Base-by-base conservation (phyloP, 2,888 invertebrate species). In the Phrixothrix hirtus region DNA sequence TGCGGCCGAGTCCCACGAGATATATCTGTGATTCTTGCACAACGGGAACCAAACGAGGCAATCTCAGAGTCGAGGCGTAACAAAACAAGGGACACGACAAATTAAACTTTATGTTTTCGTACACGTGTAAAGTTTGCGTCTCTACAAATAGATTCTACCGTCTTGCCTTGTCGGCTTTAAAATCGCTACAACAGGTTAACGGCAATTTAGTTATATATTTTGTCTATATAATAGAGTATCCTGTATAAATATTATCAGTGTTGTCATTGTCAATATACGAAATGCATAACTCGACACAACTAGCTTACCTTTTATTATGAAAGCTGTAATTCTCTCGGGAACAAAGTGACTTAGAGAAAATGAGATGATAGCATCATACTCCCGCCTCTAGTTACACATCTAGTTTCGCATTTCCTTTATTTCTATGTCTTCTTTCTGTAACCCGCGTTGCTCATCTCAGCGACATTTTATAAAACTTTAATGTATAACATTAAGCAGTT, bases 311-410 rank as follows among this genome's bases (percentile, higher is more conserved):
- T n/a, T n/a, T n/a, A n/a, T n/a, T n/a, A n/a, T n/a, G n/a, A n/a
- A n/a, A n/a, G 67, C 63, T 67, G 59, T 60, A 58, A 59, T 59
- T 65, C 69, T 62, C 68, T 38, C 38, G 67, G 67, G 68, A 63
- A 58, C 55, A 58, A 55, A 65, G 63, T 65, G 68, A 67, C 68
- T 69, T 67, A 65, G 60, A 61, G 67, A 67, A 68, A 69, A 68
- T 68, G 68, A 68, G 67, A 67, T 68, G 65, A 62, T 62, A 59
- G 60, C 61, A 58, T 54, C 65, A 61, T 61, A 61, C 64, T n/a
- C 60, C 61, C 60, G 48, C 56, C 50, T 57, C 55, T 48, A 47
- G 57, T 58, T 62, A 59, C 55, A 63, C 57, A 58, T 60, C 55
- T 58, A 57, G 58, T 59, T 56, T 56, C 45, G 54, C 56, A 58